Evolutionary conservation across 1,140 invertebrate genomes (phyloP), one percentile per base, ranked within the genome.

Genomic region (Heliothis subflexa): DNA sequence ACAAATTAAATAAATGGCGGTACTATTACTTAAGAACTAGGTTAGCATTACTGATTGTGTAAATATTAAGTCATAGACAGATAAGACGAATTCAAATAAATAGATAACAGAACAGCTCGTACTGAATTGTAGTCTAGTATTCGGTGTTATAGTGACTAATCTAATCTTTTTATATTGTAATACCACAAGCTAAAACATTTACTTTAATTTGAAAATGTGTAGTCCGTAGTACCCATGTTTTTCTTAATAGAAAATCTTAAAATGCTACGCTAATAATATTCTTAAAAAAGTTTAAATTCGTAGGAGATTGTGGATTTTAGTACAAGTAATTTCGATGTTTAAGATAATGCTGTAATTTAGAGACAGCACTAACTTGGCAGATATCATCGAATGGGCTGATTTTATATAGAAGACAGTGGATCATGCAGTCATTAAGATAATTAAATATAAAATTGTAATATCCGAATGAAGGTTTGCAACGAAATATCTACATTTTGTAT

Each of bases 401-500:
- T 62, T 28, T 28, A 7, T 7, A 40, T 40, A 7, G 33, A 40
- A 40, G 5, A 7, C 33, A 40, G 33, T 40, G 33, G 5, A 7
- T 40, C 5, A 40, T 40, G 5, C 5, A 40, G 5, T 9, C 1
- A 40, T 55, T 55, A 55, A 18, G 25, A 14, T 62, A 11, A 62
- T 40, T 62, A n/a, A 14, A n/a, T 57, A 11, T 1, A 50, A 50
- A 0, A 4, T 10, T 57, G 2, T 25, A 10, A 25, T 54, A 54
- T 40, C 28, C n/a, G 4, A 40, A 68, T 52, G 13, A 50, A 68
- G 13, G 47, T 50, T 68, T 68, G 13, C 3, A 16, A 64, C 61
- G 40, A 64, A 68, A 68, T 25, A 52, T 66, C 64, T 50, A 64
- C 33, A 47, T 64, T 64, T 64, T 12, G 64, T 25, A 68, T 68